Evolutionary conservation across 2,797 vertebrate genomes (phyloP), one percentile per base, ranked within the genome.

Genomic region (Neoniphon sammara): DNA sequence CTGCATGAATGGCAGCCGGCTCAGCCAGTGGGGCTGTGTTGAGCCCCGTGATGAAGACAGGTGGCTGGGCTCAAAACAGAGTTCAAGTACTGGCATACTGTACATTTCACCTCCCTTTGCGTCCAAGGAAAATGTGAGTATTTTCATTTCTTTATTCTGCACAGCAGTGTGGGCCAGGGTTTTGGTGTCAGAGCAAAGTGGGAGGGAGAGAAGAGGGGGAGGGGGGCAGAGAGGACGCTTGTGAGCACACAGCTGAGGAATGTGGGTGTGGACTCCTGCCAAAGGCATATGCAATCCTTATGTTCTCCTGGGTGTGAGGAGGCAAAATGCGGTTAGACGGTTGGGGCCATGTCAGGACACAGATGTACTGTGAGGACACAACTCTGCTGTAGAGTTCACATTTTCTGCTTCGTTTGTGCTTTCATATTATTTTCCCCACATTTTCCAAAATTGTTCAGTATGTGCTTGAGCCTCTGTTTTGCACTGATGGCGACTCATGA

Each of bases 221-320:
- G 39, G 59, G 71, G 66, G 70, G 81, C 67, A 70, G 70, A 21
- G 85, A 77, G 76, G 81, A 79, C 67, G 74, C 77, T 76, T 76
- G 83, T 92, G 91, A 90, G 88, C 87, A 90, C 87, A 90, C 77
- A 86, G 85, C 81, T 74, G 73, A 90, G 89, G 92, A 94, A 94
- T 93, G 91, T 89, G 89, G 92, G 86, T 73, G 92, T 92, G 92
- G 90, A 90, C 14, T 70, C 42, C 85, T 86, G 92, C 93, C 92
- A 94, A 91, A 82, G 78, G 80, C 89, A 92, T 94, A 94, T 94
- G 91, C 75, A 88, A 93, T 91, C 89, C 89, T 90, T 93, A 92
- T 92, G 91, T 89, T 93, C 87, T 88, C 83, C 80, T 83, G 80
- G 80, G 85, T 86, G 79, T 53, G 53, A 85, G 61, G 66, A 84